phyloP scores from a whole-genome alignment of 2,888 invertebrate species.

The Papilio demoleus region DNA sequence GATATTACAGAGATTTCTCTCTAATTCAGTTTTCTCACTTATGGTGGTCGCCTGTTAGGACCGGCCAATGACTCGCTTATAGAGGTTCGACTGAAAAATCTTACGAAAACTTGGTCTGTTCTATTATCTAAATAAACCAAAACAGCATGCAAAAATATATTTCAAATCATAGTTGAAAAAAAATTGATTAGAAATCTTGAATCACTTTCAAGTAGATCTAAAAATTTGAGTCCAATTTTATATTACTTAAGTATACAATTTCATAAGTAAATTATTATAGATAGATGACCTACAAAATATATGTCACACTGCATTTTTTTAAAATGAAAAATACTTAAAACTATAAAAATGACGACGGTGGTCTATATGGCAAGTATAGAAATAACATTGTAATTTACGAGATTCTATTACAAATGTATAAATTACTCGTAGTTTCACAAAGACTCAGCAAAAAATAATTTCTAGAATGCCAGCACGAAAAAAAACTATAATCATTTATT shows the following conservation, averaged over 20 bases:
- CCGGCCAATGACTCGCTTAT: too few species aligned
- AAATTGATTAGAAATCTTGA: too few species aligned
- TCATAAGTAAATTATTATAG: not conserved
- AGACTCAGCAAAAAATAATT: not conserved
- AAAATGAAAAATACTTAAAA: not conserved
- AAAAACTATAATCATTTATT: not conserved
- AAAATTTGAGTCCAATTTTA: not conserved
- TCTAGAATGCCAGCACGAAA: not conserved
- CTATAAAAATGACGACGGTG: not conserved
- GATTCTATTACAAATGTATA: not conserved
- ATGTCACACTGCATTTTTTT: not conserved
- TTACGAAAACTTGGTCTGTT: too few species aligned
- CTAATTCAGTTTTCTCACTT: too few species aligned
- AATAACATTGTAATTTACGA: not conserved
- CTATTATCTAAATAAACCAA: too few species aligned
- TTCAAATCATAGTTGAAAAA: too few species aligned
- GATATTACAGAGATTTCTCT: too few species aligned
- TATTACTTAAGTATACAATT: not conserved
- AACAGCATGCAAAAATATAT: too few species aligned
- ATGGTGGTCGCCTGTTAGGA: too few species aligned
- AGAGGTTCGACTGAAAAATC: too few species aligned
- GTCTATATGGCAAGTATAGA: constrained; percentile 8
- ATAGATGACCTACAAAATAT: not conserved
- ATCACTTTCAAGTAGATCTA: not conserved
- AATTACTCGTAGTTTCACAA: not conserved